These are phyloP conservation scores for Genyomyrus donnyi DNA, from an alignment of 2,113 vertebrate species.

Conservation along the genomic window DNA sequence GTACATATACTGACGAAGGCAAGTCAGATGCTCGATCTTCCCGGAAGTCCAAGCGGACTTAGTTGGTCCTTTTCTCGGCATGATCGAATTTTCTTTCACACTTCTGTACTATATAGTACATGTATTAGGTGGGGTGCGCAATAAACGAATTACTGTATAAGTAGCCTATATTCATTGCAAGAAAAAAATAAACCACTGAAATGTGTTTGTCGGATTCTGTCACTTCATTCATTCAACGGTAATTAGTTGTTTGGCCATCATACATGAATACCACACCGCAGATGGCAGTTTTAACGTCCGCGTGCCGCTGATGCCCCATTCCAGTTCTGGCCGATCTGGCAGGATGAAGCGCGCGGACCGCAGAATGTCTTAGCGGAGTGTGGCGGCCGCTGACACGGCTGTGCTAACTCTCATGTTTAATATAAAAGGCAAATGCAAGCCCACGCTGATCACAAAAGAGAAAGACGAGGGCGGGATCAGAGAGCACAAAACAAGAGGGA, in stretches of 20 bases:
- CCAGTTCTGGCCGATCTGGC: not conserved
- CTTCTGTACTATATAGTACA: not conserved
- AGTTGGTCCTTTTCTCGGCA: not conserved
- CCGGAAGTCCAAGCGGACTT: not conserved
- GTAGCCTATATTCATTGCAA: not conserved
- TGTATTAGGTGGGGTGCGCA: not conserved
- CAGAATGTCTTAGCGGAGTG: slow-evolving; percentile 55
- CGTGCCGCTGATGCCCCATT: not conserved
- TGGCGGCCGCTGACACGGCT: slow-evolving; percentile 41
- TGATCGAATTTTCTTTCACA: not conserved
- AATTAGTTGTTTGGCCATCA: not conserved
- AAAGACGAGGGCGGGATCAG: slow-evolving; percentile 4
- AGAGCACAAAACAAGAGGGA: not conserved
- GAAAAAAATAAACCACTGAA: not conserved
- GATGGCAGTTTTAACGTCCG: not conserved
- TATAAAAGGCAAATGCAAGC: slow-evolving; percentile 37
- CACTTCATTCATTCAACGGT: not conserved
- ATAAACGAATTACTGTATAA: not conserved
- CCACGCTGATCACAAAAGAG: slow-evolving; percentile 12
- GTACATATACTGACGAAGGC: not conserved
- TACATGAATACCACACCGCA: not conserved
- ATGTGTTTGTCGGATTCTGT: not conserved
- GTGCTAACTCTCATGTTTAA: slow-evolving; percentile 46
- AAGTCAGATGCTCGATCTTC: not conserved
- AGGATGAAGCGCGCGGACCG: slow-evolving; percentile 2